These are phyloP conservation scores for Sarcophaga carnaria DNA, from an alignment of 2,888 invertebrate genomes.

Conservation along the genomic window DNA sequence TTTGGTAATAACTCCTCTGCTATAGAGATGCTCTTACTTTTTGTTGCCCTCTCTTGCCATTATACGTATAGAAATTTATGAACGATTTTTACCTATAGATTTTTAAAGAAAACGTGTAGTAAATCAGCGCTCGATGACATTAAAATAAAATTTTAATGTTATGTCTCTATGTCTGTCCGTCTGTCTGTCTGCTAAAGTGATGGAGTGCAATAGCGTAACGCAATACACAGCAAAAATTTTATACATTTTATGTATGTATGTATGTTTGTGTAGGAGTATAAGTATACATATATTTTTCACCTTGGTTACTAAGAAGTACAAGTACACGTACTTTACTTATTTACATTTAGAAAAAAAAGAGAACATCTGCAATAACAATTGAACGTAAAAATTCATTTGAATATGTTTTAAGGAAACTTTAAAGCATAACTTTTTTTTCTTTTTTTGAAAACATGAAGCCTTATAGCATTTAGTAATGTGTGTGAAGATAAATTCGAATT, in stretches of 20 bases:
- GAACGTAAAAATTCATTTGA: constrained; percentile 77
- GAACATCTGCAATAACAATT: constrained; percentile 55
- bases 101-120: constrained; percentile 72
- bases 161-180: neutral
- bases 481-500: no score
- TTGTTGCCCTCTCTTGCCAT: neutral
- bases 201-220: constrained; percentile 18
- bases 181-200: constrained; percentile 35
- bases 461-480: neutral
- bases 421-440: constrained; percentile 25
- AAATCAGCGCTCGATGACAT: constrained; percentile 81
- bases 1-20: constrained; percentile 35
- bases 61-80: neutral
- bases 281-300: constrained; percentile 75
- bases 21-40: neutral
- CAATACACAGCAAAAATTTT: neutral
- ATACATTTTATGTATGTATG: constrained; percentile 70
- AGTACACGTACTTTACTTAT: neutral
- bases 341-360: neutral
- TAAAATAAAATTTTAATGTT: constrained; percentile 81
- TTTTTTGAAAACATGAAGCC: neutral
- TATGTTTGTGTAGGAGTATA: constrained; percentile 10
- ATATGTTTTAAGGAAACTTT: constrained; percentile 71
- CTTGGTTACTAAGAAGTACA: constrained; percentile 75
- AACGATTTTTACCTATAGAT: constrained; percentile 47